phyloP scores from a whole-genome alignment of 2,888 invertebrate genomes.

The Gastrophysa polygoni region DNA sequence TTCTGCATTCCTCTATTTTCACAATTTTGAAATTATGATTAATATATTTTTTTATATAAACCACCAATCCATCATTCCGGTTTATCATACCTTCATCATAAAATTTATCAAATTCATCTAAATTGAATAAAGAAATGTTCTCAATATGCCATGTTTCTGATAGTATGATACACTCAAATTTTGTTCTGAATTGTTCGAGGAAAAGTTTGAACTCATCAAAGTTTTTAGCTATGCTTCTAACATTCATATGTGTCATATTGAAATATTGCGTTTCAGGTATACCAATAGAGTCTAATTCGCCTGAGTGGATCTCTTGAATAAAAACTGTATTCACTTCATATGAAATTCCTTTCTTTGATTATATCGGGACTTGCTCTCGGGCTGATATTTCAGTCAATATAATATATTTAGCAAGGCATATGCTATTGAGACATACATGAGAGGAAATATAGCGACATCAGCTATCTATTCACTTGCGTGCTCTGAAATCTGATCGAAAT shows the following conservation, averaged over 20 bases:
- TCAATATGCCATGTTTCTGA: conserved; percentile 9
- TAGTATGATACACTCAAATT: conserved; percentile 4
- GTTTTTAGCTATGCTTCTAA: conserved; percentile 7
- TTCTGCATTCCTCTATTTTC: conserved; percentile 1
- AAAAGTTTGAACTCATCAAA: neutral
- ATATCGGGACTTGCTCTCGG: too few species aligned
- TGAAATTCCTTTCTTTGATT: too few species aligned
- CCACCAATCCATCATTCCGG: neutral
- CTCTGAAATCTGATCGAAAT: too few species aligned
- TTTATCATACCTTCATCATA: neutral
- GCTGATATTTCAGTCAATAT: too few species aligned
- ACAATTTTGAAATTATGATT: neutral
- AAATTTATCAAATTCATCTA: conserved; percentile 1
- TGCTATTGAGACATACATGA: too few species aligned
- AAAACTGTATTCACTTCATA: too few species aligned
- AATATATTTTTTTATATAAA: neutral
- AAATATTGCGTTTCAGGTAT: neutral
- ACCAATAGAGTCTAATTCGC: neutral
- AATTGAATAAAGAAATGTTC: conserved; percentile 2
- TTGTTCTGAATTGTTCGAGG: conserved; percentile 4
- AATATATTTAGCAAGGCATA: too few species aligned
- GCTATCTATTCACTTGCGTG: too few species aligned
- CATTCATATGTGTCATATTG: neutral
- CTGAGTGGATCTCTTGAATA: too few species aligned
- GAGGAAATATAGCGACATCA: too few species aligned